Evolutionary conservation across 1,140 invertebrate species (phyloP).

Genomic region (Pseudomyrmex sp.): DNA sequence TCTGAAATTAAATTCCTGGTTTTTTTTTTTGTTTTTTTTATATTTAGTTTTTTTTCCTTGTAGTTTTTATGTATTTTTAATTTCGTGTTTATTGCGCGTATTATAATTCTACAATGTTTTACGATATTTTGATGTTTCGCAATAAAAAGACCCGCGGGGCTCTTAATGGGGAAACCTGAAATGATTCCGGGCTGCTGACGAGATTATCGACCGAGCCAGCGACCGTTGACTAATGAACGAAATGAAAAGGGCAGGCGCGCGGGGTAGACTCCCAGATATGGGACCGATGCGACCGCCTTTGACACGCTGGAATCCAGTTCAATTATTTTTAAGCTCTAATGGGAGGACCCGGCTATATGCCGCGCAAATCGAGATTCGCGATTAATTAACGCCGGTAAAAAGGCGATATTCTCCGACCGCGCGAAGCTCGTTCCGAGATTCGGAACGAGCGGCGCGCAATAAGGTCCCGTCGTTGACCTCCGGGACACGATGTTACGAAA

Average conservation of each 20-base stretch:
- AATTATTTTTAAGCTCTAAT: slow-evolving; percentile 71
- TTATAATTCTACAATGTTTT: background rate
- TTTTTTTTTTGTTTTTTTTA: too few species aligned
- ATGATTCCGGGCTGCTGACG: slow-evolving; percentile 3
- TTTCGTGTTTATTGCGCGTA: background rate
- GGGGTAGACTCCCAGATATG: background rate
- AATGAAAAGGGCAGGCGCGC: slow-evolving; percentile 44
- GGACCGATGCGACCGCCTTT: slow-evolving; percentile 36
- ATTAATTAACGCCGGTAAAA: slow-evolving; percentile 68
- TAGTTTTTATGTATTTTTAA: background rate
- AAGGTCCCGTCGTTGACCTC: slow-evolving; percentile 49
- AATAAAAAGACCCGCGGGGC: background rate
- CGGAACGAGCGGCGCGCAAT: slow-evolving; percentile 44
- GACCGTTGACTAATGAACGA: slow-evolving; percentile 48
- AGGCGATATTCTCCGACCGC: slow-evolving; percentile 27
- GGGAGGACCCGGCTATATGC: slow-evolving; percentile 14
- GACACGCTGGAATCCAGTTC: slow-evolving; percentile 72
- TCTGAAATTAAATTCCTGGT: too few species aligned
- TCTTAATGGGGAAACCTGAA: slow-evolving; percentile 2
- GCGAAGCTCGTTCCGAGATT: background rate
- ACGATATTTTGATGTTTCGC: background rate
- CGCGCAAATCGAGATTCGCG: slow-evolving; percentile 45
- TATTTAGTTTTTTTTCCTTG: too few species aligned
- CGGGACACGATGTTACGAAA: slow-evolving; percentile 53
- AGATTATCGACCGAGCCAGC: background rate